Evolutionary conservation across 2,888 invertebrate species (phyloP).

Genomic region (Meteorus colon): DNA sequence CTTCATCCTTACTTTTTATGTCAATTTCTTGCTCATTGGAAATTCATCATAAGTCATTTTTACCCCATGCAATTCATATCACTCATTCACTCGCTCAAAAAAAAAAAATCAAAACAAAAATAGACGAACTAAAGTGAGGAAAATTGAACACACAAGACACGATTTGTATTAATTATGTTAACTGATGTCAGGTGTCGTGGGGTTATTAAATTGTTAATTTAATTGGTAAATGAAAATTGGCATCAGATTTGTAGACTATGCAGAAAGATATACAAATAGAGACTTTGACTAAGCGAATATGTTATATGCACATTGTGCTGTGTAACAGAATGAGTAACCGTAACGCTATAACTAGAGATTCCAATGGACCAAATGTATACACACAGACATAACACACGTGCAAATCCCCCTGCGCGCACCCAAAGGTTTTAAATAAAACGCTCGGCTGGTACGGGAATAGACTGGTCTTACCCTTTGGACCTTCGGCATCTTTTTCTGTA

Average conservation of each 20-base stretch:
- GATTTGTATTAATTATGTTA: too few relatives aligned
- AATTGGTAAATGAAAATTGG: too few relatives aligned
- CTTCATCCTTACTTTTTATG: neutral
- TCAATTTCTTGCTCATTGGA: neutral
- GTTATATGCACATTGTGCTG: slow-evolving; percentile 21
- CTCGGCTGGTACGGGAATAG: slow-evolving; percentile 50
- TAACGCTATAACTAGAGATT: slow-evolving; percentile 23
- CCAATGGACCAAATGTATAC: slow-evolving; percentile 46
- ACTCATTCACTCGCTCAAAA: too few relatives aligned
- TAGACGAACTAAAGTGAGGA: too few relatives aligned
- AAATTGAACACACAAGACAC: neutral
- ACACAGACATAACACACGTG: neutral
- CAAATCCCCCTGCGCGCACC: slow-evolving; percentile 38
- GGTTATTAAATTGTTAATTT: too few relatives aligned
- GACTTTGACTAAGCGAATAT: neutral
- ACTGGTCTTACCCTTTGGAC: slow-evolving; percentile 48
- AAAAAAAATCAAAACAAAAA: too few relatives aligned
- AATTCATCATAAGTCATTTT: neutral
- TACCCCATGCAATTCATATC: neutral
- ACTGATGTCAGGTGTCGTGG: too few relatives aligned
- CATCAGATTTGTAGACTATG: too few relatives aligned
- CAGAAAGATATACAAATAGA: too few relatives aligned
- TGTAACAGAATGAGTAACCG: neutral
- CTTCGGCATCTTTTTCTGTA: slow-evolving; percentile 36
- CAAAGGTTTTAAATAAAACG: slow-evolving; percentile 50